These are phyloP conservation scores for Habrosyne pyritoides DNA, from an alignment of 2,888 invertebrate genomes.

Conservation along the genomic window DNA sequence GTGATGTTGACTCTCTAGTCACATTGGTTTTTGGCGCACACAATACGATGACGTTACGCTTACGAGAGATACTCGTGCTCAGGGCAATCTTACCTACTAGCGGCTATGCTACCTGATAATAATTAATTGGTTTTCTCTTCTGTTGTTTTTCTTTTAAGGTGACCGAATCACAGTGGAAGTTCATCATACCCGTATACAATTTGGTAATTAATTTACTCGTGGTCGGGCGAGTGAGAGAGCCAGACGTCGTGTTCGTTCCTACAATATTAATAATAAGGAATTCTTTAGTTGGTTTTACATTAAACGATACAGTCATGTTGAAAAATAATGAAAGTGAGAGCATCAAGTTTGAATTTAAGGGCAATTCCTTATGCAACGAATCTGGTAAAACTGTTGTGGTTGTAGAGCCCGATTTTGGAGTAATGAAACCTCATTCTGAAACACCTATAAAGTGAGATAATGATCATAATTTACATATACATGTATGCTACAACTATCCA, in stretches of 20 bases:
- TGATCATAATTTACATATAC: background rate
- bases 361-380: conserved; percentile 81
- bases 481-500: no score
- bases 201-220: conserved; percentile 83
- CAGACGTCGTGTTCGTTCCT: conserved; percentile 84
- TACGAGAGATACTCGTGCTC: no score
- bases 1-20: no score
- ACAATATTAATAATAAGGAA: conserved; percentile 84
- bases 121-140: conserved; percentile 2
- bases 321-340: conserved; percentile 81
- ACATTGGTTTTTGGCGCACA: no score
- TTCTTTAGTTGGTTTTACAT: conserved; percentile 83
- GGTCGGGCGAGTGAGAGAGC: conserved; percentile 85
- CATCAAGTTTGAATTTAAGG: conserved; percentile 79
- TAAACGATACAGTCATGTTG: conserved; percentile 67
- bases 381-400: conserved; percentile 77
- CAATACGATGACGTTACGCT: no score
- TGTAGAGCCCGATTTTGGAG: conserved; percentile 78
- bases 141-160: conserved; percentile 43
- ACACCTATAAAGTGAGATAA: conserved; percentile 77
- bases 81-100: no score
- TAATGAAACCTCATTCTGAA: conserved; percentile 71
- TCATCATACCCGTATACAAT: conserved; percentile 83
- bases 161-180: conserved; percentile 87
- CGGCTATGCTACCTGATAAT: no score